Evolutionary conservation across 2,113 vertebrate species (phyloP).

Genomic region (Ailuropoda melanoleuca): DNA sequence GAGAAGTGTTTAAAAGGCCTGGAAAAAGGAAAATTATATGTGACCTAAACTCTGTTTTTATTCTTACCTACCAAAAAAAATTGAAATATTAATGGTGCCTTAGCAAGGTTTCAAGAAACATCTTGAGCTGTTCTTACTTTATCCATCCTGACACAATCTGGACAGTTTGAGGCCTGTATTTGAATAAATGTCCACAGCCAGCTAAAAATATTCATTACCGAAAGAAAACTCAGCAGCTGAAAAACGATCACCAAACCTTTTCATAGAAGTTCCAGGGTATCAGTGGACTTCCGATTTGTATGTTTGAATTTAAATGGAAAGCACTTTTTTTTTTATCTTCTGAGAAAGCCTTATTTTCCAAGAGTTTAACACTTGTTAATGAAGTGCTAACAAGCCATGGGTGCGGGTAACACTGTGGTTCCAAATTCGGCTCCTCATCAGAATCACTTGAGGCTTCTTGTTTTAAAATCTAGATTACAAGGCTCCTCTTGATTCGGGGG

Average conservation of each 20-base stretch:
- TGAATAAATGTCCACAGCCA: constrained; percentile 10
- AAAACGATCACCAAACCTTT: constrained; percentile 14
- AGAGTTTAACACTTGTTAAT: constrained; percentile 47
- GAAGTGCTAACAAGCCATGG: constrained; percentile 37
- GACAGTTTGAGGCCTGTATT: constrained; percentile 13
- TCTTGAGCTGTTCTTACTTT: constrained; percentile 46
- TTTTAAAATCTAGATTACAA: background rate
- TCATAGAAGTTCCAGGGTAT: constrained; percentile 17
- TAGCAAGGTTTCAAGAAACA: constrained; percentile 33
- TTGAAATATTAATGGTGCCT: background rate
- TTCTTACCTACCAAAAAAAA: background rate
- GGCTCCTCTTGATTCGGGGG: background rate
- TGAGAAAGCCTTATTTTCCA: constrained; percentile 17
- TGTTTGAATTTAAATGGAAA: constrained; percentile 47
- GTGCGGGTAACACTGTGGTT: background rate
- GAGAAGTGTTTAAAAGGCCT: background rate
- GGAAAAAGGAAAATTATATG: background rate
- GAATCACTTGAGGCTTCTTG: constrained; percentile 26
- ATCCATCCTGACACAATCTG: constrained; percentile 34
- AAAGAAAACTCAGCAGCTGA: background rate
- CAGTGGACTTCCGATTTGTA: background rate
- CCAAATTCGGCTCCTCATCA: constrained; percentile 9
- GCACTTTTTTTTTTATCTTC: background rate
- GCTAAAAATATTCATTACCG: background rate
- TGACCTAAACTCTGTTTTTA: constrained; percentile 44